Evolutionary conservation across 2,888 invertebrate species (phyloP).

Genomic region (Ligdia adustata): DNA sequence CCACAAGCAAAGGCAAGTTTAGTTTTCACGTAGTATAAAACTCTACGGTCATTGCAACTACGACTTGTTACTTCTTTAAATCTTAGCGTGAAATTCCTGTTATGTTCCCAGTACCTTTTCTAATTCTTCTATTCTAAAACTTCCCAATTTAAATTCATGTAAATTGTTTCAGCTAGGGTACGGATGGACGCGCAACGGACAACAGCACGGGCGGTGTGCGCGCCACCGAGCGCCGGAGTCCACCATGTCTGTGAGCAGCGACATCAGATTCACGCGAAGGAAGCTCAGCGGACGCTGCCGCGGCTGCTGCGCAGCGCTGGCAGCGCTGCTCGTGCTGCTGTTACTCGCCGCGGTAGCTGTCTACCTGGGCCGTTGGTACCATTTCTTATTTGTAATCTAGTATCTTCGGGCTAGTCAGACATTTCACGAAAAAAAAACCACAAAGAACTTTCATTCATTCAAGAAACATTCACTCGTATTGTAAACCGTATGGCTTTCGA

Average conservation of each 20-base stretch:
- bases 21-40: too few species aligned
- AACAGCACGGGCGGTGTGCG: constrained; percentile 66
- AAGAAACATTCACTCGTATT: too few species aligned
- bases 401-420: not conserved
- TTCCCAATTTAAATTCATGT: not conserved
- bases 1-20: too few species aligned
- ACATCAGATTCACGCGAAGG: constrained; percentile 93
- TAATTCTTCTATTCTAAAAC: too few species aligned
- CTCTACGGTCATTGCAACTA: too few species aligned
- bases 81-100: too few species aligned
- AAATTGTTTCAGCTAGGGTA: constrained; percentile 63
- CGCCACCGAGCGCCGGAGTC: constrained; percentile 87
- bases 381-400: constrained; percentile 9
- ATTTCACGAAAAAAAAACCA: not conserved
- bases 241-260: constrained; percentile 93
- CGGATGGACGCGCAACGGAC: constrained; percentile 68
- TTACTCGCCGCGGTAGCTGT: constrained; percentile 84
- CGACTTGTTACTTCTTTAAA: too few species aligned
- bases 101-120: too few species aligned
- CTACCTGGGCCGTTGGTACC: constrained; percentile 85
- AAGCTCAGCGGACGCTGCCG: constrained; percentile 93
- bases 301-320: constrained; percentile 94
- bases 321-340: constrained; percentile 91
- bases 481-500: too few species aligned
- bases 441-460: too few species aligned